Base-by-base conservation (phyloP, 1,140 invertebrate genomes). In the Bombus breviceps region DNA sequence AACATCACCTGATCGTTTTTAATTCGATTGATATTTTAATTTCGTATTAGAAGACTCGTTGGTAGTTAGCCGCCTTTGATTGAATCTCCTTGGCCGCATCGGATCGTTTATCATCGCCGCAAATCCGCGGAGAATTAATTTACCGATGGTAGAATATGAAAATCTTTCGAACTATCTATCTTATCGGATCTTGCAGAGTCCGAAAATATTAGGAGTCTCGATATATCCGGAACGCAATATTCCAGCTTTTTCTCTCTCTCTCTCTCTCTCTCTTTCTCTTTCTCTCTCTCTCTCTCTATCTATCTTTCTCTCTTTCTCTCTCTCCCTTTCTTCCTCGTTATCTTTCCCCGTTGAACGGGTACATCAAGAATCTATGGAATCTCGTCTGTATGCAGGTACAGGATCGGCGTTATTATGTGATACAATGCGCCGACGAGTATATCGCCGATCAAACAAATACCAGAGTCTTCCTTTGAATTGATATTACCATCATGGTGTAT, bases 311-410 rank as follows among this genome's bases (percentile, higher is more conserved):
- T 62, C 39, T 3, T 41, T 64, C 32, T 9, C 8, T n/a, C 39
- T 12, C 9, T 28, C 25, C 8, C 28, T 43, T 39, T 15, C n/a
- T 47, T n/a, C 10, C 8, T 47, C 59, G 28, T 62, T 64, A 32
- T 43, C 72, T 43, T 28, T 18, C 32, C 47, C 53, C 9, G 2
- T 43, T 47, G 9, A 18, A 22, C 59, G 76, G 57, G 12, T 39
- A 72, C n/a, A 57, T 3, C 78, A 81, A 74, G 78, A 85, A 85
- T 85, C n/a, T 59, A 43, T 66, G 78, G 84, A 85, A 85, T 81
- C 62, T 81, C 39, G 13, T 68, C 37, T 28, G 47, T 53, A 81
- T 41, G 34, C 81, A 68, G 18, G 53, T 81, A 68, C 57, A n/a
- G 25, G 66, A 81, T 68, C 82, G 75, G 6, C 73, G 69, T 80